Evolutionary conservation across 2,797 vertebrate species (phyloP), one percentile per base, ranked within the genome.

Genomic region (Parotocinclus haroldoi): DNA sequence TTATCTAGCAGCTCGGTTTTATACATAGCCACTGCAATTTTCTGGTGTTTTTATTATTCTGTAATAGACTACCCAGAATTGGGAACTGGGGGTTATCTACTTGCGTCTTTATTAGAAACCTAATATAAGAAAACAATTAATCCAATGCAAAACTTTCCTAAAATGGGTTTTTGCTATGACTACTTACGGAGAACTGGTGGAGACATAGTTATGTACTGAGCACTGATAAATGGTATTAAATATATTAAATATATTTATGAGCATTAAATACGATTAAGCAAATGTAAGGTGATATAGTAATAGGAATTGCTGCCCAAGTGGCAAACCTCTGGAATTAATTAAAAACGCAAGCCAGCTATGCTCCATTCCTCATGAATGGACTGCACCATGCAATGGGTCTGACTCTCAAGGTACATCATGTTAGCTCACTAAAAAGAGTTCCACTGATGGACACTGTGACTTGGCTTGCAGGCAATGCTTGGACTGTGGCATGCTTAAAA

Each of bases 1-100:
- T 54, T 72, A 75, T 72, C 62, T 60, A 58, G 53, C 18, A 39
- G 45, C 58, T 53, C n/a, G 18, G 40, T 40, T 69, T 63, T 63
- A 58, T 45, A 51, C 39, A 27, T 54, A 62, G 57, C 46, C 62
- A 14, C 7, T 58, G 45, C 46, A 57, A 71, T 48, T 57, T 55
- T 53, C 68, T 72, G 65, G 44, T 42, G 8, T 69, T 75, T 73
- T 71, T 46, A 76, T 58, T 49, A 49, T 55, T 49, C 51, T 68
- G 36, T 69, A 73, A 77, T 62, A 45, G 68, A 72, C 58, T 39
- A 66, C 16, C 45, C 19, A 66, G 14, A 17, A 61, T 56, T 51
- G 38, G 39, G 42, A 60, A 40, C 9, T 62, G 14, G n/a, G 51
- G 11, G 52, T 69, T 68, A 76, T 75, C 71, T 53, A 18, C 12